Percentiles rank a stretch among this genome's conserved stretches.
phyloP scores from a whole-genome alignment of 2,888 invertebrate species.

The Mycalesis mineus region DNA sequence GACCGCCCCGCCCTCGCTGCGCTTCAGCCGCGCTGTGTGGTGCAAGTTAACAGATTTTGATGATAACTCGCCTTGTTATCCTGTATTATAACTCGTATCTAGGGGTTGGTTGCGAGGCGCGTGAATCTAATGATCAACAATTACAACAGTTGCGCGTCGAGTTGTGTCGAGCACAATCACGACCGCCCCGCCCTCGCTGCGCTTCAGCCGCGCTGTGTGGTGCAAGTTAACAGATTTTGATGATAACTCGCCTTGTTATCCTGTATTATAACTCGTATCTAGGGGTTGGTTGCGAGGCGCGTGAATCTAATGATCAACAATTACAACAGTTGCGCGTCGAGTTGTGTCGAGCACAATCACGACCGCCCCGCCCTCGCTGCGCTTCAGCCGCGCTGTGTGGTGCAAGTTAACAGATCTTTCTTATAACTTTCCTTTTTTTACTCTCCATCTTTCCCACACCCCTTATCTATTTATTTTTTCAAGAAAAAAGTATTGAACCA shows the following conservation, averaged over 20 bases:
- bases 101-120: no score
- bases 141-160: slow-evolving; percentile 22
- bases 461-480: no score
- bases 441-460: no score
- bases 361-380: slow-evolving; percentile 45
- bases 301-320: no score
- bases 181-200: slow-evolving; percentile 45
- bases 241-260: no score
- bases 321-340: slow-evolving; percentile 22
- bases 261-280: neutral
- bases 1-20: slow-evolving; percentile 45
- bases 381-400: slow-evolving; percentile 27
- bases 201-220: slow-evolving; percentile 27
- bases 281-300: no score
- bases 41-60: slow-evolving; percentile 26
- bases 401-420: slow-evolving; percentile 27
- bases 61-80: no score
- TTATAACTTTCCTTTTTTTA: no score
- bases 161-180: slow-evolving; percentile 47
- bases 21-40: slow-evolving; percentile 27
- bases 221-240: slow-evolving; percentile 26
- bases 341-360: slow-evolving; percentile 47
- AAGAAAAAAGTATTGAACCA: no score
- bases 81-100: neutral
- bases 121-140: no score